Conservation (phyloP, 2,888 invertebrate species). For the Micoletzkya japonica region DNA sequence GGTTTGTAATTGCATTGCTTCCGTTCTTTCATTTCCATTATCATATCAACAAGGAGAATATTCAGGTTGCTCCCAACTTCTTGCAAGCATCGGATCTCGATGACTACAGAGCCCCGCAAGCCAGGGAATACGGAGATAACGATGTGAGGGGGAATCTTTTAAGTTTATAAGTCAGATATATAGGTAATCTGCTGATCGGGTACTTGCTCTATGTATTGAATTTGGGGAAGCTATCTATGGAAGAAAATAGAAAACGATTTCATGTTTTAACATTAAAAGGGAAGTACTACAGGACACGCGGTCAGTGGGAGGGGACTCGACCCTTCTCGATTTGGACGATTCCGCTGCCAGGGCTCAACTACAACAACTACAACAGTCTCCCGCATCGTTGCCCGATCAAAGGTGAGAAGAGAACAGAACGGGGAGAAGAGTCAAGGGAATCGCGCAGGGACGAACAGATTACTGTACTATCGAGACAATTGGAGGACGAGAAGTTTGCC, state of each 20-base stretch:
- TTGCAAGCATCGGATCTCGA: conserved; percentile 86
- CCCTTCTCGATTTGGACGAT: conserved; percentile 43
- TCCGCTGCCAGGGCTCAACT: conserved; percentile 33
- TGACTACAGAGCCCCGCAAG: conserved; percentile 90
- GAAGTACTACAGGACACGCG: conserved; percentile 42
- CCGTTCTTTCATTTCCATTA: not conserved
- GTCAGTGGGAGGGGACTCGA: conserved; percentile 53
- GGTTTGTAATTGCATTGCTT: conserved; percentile 66
- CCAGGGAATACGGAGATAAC: conserved; percentile 69
- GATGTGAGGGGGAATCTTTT: conserved; percentile 68
- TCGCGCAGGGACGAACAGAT: conserved; percentile 42
- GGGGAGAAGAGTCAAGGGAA: not conserved
- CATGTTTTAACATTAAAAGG: not conserved
- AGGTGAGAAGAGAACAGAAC: conserved; percentile 19
- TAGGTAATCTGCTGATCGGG: not conserved
- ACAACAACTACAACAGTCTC: conserved; percentile 30
- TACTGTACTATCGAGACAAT: conserved; percentile 35
- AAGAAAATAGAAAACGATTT: not conserved
- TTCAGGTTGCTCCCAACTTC: conserved; percentile 88
- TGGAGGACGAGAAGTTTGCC: conserved; percentile 47
- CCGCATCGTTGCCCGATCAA: conserved; percentile 36
- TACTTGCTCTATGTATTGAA: not conserved
- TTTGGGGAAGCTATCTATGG: not conserved
- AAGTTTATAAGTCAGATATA: not conserved
- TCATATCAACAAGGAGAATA: not conserved